Evolutionary conservation across 2,113 vertebrate species (phyloP).

Genomic region (Polyodon spathula): DNA sequence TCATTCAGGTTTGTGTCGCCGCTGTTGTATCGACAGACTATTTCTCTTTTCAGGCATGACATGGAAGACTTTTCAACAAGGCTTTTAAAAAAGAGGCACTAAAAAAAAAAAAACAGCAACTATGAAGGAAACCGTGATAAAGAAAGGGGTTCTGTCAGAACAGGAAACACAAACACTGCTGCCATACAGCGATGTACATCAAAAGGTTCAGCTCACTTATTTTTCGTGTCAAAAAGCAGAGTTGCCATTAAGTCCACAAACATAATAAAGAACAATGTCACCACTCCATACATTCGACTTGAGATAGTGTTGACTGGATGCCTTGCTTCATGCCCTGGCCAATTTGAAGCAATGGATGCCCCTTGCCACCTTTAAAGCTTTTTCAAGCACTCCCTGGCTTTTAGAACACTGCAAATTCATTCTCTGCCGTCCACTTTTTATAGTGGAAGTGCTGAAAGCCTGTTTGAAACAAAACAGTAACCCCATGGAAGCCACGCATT

Average conservation of each 20-base stretch:
- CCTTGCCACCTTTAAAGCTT: not conserved
- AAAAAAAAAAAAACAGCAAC: constrained; percentile 6
- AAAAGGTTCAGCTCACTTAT: constrained; percentile 6
- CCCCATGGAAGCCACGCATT: too few relatives aligned
- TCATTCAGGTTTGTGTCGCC: not conserved
- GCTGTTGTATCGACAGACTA: not conserved
- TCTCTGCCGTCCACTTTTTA: too few relatives aligned
- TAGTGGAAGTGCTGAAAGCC: too few relatives aligned
- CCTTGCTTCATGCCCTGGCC: constrained; percentile 3
- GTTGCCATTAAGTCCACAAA: constrained; percentile 1
- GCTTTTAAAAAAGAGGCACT: constrained; percentile 8
- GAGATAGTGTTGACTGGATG: constrained; percentile 8
- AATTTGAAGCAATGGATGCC: not conserved
- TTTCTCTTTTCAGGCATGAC: constrained; percentile 9
- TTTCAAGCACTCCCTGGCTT: not conserved
- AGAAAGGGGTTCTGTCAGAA: too few relatives aligned
- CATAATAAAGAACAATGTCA: constrained; percentile 19
- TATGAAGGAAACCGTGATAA: not conserved
- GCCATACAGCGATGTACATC: constrained; percentile 3
- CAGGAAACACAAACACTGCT: constrained; percentile 1
- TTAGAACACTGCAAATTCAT: not conserved
- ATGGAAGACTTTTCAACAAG: constrained; percentile 19
- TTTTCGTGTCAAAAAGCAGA: not conserved
- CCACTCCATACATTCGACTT: constrained; percentile 31
- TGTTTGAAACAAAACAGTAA: too few relatives aligned